These are phyloP conservation scores for Thaleichthys pacificus DNA, from an alignment of 2,797 vertebrate species.

Conservation along the genomic window DNA sequence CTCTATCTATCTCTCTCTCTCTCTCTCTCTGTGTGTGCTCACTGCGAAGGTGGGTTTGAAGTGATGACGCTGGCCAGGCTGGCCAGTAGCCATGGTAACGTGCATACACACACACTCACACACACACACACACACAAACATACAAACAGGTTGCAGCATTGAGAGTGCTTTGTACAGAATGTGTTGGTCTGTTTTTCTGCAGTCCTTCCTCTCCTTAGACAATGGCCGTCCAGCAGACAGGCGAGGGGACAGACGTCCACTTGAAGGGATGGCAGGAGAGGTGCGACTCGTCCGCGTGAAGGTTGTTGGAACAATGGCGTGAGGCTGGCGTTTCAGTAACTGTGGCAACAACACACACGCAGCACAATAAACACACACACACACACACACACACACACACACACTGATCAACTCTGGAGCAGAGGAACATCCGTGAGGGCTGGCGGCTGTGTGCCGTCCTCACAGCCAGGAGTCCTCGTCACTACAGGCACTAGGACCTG, in stretches of 20 bases:
- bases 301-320: constrained; percentile 1
- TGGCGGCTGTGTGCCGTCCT: no score
- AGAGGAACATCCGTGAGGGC: no score
- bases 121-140: constrained; percentile 6
- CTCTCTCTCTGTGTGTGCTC: constrained; percentile 42
- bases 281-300: background rate
- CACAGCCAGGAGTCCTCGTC: no score
- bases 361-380: constrained; percentile 11
- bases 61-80: constrained; percentile 63
- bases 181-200: background rate
- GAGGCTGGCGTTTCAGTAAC: constrained; percentile 5
- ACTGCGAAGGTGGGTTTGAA: constrained; percentile 72
- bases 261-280: background rate
- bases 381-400: background rate
- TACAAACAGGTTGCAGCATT: constrained; percentile 12
- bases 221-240: background rate
- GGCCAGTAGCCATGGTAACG: constrained; percentile 61
- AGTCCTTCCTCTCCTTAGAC: background rate
- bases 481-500: no score
- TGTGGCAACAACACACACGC: constrained; percentile 1
- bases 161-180: background rate
- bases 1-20: constrained; percentile 32
- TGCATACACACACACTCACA: constrained; percentile 46
- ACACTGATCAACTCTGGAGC: background rate
- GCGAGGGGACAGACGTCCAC: background rate